Conservation (phyloP, 1,140 invertebrate species). For the Druon quercuslanigerum region DNA sequence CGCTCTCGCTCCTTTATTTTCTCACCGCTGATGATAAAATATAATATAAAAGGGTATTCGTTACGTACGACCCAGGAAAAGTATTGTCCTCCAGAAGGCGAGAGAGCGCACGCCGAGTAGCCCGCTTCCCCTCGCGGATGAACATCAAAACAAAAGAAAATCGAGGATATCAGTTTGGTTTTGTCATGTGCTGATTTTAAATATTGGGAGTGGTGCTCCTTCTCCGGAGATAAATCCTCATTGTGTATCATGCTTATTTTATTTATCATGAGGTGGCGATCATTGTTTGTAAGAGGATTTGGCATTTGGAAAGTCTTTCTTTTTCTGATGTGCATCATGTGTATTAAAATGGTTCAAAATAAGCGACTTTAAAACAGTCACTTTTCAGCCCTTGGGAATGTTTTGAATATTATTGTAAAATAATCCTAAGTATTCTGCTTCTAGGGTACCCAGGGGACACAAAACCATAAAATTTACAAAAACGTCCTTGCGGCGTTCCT, state of each 20-base stretch:
- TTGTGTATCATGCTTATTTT: conserved; percentile 4
- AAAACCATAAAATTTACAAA: no score
- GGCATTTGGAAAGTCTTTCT: neutral
- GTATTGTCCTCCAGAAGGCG: conserved; percentile 50
- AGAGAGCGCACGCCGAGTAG: conserved; percentile 22
- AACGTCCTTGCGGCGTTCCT: no score
- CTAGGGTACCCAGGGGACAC: no score
- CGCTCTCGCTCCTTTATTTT: conserved; percentile 40
- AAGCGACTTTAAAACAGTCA: no score
- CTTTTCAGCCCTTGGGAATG: no score
- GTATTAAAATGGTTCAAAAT: no score
- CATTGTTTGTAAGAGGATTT: neutral
- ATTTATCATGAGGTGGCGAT: neutral
- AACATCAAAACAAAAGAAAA: conserved; percentile 4
- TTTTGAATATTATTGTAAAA: no score
- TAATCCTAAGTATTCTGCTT: no score
- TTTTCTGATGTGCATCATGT: no score
- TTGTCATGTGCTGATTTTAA: conserved; percentile 6
- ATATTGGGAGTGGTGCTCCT: neutral
- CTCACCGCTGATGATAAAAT: conserved; percentile 63
- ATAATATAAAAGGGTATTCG: conserved; percentile 64
- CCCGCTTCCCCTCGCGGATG: neutral
- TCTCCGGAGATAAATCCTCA: neutral
- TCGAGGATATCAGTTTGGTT: neutral
- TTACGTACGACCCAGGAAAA: conserved; percentile 49